Evolutionary conservation across 2,797 vertebrate genomes (phyloP).

Genomic region (Acrocephalus scirpaceus): DNA sequence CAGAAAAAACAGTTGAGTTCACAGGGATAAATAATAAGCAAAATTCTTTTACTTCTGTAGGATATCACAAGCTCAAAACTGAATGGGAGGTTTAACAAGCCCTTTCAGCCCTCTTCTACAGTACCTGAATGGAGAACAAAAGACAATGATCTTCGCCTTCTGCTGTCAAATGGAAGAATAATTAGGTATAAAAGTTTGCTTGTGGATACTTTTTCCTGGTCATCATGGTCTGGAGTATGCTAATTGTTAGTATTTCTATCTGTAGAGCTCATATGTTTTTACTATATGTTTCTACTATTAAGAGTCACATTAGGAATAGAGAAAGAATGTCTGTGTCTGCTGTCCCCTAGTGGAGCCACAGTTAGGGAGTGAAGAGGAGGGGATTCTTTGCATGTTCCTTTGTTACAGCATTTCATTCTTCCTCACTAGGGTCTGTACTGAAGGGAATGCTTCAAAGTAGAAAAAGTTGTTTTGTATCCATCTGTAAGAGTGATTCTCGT

Average conservation of each 20-base stretch:
- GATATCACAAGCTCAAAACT: constrained; percentile 84
- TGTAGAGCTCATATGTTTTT: neutral
- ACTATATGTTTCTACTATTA: neutral
- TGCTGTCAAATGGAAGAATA: constrained; percentile 93
- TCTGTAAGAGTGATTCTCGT: neutral
- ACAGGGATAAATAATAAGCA: neutral
- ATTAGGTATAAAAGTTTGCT: constrained; percentile 82
- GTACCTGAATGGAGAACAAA: constrained; percentile 84
- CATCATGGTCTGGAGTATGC: neutral
- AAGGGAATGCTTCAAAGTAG: neutral
- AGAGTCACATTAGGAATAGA: neutral
- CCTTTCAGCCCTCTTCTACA: constrained; percentile 89
- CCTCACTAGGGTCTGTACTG: neutral
- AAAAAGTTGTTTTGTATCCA: neutral
- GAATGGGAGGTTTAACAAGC: constrained; percentile 92
- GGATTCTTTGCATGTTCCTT: neutral
- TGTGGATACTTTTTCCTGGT: neutral
- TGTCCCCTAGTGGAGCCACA: constrained; percentile 22
- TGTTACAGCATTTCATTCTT: neutral
- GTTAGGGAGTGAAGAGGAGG: neutral
- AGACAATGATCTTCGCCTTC: constrained; percentile 89
- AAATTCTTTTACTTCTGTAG: constrained; percentile 74
- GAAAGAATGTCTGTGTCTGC: constrained; percentile 32
- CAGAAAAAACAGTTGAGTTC: neutral
- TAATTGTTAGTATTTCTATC: neutral